phyloP scores from a whole-genome alignment of 2,888 invertebrate species.

The Drosophila anomalipes region DNA sequence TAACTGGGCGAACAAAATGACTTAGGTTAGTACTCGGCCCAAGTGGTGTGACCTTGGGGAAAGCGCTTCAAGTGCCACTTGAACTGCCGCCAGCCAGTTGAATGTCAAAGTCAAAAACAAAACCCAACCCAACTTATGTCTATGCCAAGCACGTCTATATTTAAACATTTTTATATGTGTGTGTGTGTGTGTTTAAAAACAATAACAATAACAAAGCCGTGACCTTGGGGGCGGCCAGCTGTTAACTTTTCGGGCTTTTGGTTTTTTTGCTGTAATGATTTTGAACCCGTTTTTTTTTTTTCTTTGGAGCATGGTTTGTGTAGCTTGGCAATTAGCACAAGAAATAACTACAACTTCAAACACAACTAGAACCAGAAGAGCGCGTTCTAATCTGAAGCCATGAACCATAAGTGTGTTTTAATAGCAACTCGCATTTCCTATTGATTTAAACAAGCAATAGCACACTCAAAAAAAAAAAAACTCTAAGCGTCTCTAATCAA shows the following conservation, averaged over 20 bases:
- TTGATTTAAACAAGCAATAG: slow-evolving; percentile 46
- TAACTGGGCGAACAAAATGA: slow-evolving; percentile 60
- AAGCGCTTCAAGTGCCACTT: slow-evolving; percentile 62
- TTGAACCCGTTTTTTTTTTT: slow-evolving; percentile 41
- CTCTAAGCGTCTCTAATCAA: slow-evolving; percentile 65
- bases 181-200: slow-evolving; percentile 15
- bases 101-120: slow-evolving; percentile 69
- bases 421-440: slow-evolving; percentile 46
- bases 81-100: slow-evolving; percentile 70
- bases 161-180: slow-evolving; percentile 2
- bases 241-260: slow-evolving; percentile 33
- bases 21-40: slow-evolving; percentile 55
- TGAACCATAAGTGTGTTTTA: slow-evolving; percentile 40
- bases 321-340: slow-evolving; percentile 33
- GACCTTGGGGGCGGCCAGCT: slow-evolving; percentile 48
- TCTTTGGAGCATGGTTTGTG: slow-evolving; percentile 20
- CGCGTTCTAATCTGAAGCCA: slow-evolving; percentile 21
- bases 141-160: slow-evolving; percentile 59
- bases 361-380: slow-evolving; percentile 37
- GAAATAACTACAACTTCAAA: neutral
- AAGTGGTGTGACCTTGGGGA: slow-evolving; percentile 41
- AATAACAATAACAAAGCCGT: slow-evolving; percentile 33
- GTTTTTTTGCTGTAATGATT: slow-evolving; percentile 7
- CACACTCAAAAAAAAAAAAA: slow-evolving; percentile 37
- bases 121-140: slow-evolving; percentile 36